Conservation (phyloP, 1,140 invertebrate genomes). For the Drosophila tani region DNA sequence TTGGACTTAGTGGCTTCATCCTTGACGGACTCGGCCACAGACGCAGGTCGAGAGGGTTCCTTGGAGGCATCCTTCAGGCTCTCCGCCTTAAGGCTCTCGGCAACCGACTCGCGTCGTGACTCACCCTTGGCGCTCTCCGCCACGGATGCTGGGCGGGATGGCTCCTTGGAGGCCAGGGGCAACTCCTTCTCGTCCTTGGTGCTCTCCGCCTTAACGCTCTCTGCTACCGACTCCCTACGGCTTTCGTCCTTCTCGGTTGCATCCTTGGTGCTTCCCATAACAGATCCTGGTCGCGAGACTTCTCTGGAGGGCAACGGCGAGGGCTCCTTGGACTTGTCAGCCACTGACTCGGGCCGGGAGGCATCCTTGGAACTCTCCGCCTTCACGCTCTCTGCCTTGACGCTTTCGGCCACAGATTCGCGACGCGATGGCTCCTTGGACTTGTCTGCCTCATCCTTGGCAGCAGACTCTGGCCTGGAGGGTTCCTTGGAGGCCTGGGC, state of each 20-base stretch:
- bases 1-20: constrained; percentile 10
- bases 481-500: constrained; percentile 16
- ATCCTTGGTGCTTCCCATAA: constrained; percentile 27
- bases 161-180: constrained; percentile 1
- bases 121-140: constrained; percentile 27
- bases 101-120: constrained; percentile 47
- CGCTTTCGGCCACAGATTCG: constrained; percentile 43
- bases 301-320: constrained; percentile 30
- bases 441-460: constrained; percentile 12
- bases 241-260: constrained; percentile 33
- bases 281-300: constrained; percentile 45
- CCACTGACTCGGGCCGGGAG: constrained; percentile 12
- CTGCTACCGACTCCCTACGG: constrained; percentile 16
- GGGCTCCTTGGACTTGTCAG: constrained; percentile 17
- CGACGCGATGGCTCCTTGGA: constrained; percentile 12
- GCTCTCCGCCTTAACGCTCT: constrained; percentile 30
- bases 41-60: constrained; percentile 16
- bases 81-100: constrained; percentile 20
- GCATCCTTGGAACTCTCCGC: constrained; percentile 17
- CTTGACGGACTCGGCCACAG: constrained; percentile 10
- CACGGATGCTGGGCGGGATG: constrained; percentile 40
- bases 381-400: constrained; percentile 13
- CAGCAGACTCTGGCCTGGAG: constrained; percentile 43
- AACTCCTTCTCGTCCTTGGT: constrained; percentile 35
- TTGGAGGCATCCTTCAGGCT: constrained; percentile 25